Evolutionary conservation across 2,113 vertebrate species (phyloP), one percentile per base, ranked within the genome.

Genomic region (Myxocyprinus asiaticus): DNA sequence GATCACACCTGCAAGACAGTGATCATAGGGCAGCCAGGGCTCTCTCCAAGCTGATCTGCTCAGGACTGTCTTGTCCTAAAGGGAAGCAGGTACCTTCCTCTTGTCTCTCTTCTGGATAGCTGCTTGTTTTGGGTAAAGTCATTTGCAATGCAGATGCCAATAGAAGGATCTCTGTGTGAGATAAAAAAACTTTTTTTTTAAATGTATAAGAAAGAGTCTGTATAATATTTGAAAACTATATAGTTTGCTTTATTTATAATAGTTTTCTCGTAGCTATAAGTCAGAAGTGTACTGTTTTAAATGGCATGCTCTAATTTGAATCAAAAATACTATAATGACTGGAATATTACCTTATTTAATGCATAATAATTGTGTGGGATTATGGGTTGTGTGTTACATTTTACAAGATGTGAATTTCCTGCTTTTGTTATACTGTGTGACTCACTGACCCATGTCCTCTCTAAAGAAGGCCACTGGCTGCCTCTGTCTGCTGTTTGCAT

Each of bases 61-160:
- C 73, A 68, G 81, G 55, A 56, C 53, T 62, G 53, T 59, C 56
- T 10, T 14, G 63, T 0, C 43, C 70, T 61, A n/a, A 47, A 66
- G 42, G 44, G 12, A 75, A 70, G 50, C 47, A 69, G 22, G 8
- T 4, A 33, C 22, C 71, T 9, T 73, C 50, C 10, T 67, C 50
- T 2, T 17, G 75, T 11, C 61, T 45, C 10, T 79, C 81, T 6
- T 90, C 85, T 7, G 17, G 78, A 14, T 22, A 81, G 45, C n/a
- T 58, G 43, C 53, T 67, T 10, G 83, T 79, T 80, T 81, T 84
- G 0, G 87, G 90, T 50, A 92, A 71, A 0, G 88, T 90, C 87
- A 87, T 87, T 83, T 93, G 92, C 17, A 93, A 83, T 4, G 91
- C 89, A 4, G 81, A 63, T 51, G 84, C 85, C 86, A 92, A 22